Conservation (phyloP, 2,888 invertebrate species). For the Euzetes globulus region DNA sequence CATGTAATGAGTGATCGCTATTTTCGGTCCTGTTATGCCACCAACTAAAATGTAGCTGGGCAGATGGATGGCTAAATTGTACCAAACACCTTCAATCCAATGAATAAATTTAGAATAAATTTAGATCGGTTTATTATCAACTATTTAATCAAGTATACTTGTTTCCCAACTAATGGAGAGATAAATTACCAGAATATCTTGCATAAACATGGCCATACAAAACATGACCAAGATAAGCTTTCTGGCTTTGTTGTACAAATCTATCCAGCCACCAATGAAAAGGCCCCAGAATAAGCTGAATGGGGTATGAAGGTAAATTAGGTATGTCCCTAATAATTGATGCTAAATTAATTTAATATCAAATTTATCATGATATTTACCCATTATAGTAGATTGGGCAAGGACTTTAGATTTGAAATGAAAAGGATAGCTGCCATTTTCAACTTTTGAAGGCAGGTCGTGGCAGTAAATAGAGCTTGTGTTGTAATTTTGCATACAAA, state of each 20-base stretch:
- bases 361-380: background rate
- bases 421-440: background rate
- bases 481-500: conserved; percentile 1
- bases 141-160: background rate
- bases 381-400: background rate
- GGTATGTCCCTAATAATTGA: background rate
- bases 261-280: background rate
- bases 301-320: background rate
- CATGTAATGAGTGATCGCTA: background rate
- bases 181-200: background rate
- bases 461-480: background rate
- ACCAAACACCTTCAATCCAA: background rate
- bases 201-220: background rate
- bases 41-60: too few relatives aligned
- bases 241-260: background rate
- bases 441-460: background rate
- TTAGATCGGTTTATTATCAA: background rate
- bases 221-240: background rate
- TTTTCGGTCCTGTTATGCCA: background rate
- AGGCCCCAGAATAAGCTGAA: background rate
- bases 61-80: background rate
- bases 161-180: background rate
- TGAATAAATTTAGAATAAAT: background rate
- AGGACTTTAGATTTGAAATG: conserved; percentile 16
- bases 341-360: background rate